A percentile compares a stretch with the other conserved stretches of the same genome.
Conservation (phyloP, 2,797 vertebrate genomes). For the Balearica regulorum region DNA sequence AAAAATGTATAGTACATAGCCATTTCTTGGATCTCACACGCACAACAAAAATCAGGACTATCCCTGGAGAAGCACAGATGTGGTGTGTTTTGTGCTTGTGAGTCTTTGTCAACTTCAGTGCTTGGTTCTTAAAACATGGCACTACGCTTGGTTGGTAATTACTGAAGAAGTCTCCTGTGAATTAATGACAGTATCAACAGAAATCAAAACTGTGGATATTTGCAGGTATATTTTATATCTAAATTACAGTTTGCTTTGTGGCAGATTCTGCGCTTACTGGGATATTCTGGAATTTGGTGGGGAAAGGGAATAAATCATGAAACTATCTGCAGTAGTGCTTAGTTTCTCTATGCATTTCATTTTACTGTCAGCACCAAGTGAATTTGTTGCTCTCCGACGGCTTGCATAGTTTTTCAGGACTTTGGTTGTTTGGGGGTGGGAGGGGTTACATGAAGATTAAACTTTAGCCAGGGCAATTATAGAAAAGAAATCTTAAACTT, state of each 20-base stretch:
- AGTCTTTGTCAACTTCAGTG: not conserved
- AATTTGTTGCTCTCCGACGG: not conserved
- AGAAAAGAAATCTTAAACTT: not conserved
- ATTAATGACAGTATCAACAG: not conserved
- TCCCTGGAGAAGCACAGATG: not conserved
- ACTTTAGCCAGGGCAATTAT: not conserved
- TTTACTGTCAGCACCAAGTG: not conserved
- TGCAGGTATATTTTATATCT: not conserved
- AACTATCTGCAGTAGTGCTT: not conserved
- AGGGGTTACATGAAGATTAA: not conserved
- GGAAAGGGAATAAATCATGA: not conserved
- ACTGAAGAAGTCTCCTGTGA: not conserved
- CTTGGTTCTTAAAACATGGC: not conserved
- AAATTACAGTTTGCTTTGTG: not conserved
- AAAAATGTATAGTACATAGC: not conserved
- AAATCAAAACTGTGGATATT: not conserved
- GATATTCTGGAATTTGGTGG: not conserved
- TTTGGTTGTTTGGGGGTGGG: not conserved
- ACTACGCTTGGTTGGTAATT: not conserved
- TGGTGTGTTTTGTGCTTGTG: not conserved
- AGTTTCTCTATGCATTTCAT: not conserved
- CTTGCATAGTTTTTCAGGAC: not conserved
- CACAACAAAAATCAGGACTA: not conserved
- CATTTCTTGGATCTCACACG: not conserved
- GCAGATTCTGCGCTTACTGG: not conserved